Evolutionary conservation across 2,113 vertebrate species (phyloP).

Genomic region (Ammospiza caudacuta): DNA sequence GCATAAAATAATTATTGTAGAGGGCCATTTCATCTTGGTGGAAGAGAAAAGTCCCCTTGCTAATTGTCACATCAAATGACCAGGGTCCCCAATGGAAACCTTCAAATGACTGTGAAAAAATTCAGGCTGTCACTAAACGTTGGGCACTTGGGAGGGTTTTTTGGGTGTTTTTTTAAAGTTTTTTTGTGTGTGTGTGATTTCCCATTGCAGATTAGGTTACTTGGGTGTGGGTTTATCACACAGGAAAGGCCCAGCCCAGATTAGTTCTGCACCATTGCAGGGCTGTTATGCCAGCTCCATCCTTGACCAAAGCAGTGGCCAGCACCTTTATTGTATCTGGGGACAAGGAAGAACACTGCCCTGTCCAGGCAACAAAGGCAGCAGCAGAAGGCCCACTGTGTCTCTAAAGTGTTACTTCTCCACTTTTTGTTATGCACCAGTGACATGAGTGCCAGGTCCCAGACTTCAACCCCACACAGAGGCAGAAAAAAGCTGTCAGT

Average conservation of each 20-base stretch:
- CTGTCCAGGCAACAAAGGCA: slow-evolving; percentile 64
- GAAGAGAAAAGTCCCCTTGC: slow-evolving; percentile 82
- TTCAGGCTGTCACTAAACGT: slow-evolving; percentile 65
- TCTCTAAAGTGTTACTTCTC: slow-evolving; percentile 74
- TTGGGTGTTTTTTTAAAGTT: no score
- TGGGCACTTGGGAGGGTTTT: slow-evolving; percentile 4
- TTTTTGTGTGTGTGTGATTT: slow-evolving; percentile 54
- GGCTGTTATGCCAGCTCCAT: slow-evolving; percentile 81
- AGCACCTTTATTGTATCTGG: slow-evolving; percentile 80
- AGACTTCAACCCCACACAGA: slow-evolving; percentile 68
- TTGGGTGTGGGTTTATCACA: slow-evolving; percentile 68
- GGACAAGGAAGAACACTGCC: slow-evolving; percentile 74
- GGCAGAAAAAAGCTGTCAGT: slow-evolving; percentile 80
- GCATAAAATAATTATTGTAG: slow-evolving; percentile 86
- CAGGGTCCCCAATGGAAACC: slow-evolving; percentile 76
- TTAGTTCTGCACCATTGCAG: slow-evolving; percentile 86
- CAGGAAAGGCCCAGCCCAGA: slow-evolving; percentile 81
- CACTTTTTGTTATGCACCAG: slow-evolving; percentile 78
- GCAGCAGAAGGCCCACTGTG: slow-evolving; percentile 57
- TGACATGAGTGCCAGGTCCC: slow-evolving; percentile 77
- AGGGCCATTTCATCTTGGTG: slow-evolving; percentile 76
- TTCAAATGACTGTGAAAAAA: slow-evolving; percentile 79
- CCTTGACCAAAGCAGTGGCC: slow-evolving; percentile 78
- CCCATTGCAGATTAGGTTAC: slow-evolving; percentile 80
- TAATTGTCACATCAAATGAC: slow-evolving; percentile 94